Evolutionary conservation across 2,797 vertebrate species (phyloP).

Genomic region (Anniella stebbinsi): DNA sequence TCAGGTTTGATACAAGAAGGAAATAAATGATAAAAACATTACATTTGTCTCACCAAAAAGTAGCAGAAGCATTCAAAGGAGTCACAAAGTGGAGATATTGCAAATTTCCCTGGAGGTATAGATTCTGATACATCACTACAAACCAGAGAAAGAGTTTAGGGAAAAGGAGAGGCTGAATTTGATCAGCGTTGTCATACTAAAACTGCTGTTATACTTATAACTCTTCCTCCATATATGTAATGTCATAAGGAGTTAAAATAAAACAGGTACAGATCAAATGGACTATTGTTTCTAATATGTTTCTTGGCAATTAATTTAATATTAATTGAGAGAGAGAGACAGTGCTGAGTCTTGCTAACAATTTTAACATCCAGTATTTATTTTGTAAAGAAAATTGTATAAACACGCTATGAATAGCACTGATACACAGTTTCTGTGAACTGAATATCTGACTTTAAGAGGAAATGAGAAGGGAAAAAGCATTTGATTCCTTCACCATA

Average conservation of each 20-base stretch:
- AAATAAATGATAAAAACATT: conserved; percentile 73
- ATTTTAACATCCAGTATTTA: background rate
- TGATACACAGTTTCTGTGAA: conserved; percentile 11
- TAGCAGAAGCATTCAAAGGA: conserved; percentile 63
- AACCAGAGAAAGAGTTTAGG: conserved; percentile 39
- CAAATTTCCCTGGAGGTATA: conserved; percentile 69
- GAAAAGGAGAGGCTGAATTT: conserved; percentile 26
- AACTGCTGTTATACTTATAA: conserved; percentile 28
- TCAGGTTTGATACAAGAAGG: conserved; percentile 70
- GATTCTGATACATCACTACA: conserved; percentile 45
- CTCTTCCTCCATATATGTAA: background rate
- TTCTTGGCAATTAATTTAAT: background rate
- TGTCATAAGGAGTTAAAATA: conserved; percentile 18
- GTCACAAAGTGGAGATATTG: conserved; percentile 65
- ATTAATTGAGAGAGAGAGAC: background rate
- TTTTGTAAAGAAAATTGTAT: background rate
- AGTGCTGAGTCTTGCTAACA: background rate
- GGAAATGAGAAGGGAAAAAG: background rate
- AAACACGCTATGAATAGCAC: conserved; percentile 24
- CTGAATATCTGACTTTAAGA: background rate
- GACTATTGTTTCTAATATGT: background rate
- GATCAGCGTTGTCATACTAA: conserved; percentile 13
- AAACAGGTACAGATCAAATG: background rate
- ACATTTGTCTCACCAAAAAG: conserved; percentile 69
- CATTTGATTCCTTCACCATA: background rate